Conservation (phyloP, 1,140 invertebrate genomes). For the Helicoverpa armigera region DNA sequence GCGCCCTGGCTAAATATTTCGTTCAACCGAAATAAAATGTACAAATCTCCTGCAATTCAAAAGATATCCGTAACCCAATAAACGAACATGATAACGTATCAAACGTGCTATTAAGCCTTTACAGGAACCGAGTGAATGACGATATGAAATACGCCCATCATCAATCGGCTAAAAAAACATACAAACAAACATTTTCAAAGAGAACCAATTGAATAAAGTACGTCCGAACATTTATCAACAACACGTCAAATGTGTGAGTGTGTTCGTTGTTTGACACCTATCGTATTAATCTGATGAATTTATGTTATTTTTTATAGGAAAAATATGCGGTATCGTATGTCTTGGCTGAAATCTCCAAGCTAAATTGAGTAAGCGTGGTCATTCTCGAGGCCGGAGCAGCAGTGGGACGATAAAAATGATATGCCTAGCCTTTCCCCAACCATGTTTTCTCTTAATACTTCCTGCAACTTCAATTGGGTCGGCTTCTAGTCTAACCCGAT, state of each 20-base stretch:
- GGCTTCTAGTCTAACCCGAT: no score
- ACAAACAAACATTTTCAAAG: neutral
- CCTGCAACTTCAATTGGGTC: no score
- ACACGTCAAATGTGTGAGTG: neutral
- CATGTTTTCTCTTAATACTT: no score
- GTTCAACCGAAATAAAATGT: neutral
- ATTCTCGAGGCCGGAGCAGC: no score
- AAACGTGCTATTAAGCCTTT: conserved; percentile 20
- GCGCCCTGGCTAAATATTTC: neutral
- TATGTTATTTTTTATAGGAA: no score
- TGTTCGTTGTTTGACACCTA: neutral
- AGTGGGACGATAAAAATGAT: no score
- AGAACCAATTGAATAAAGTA: conserved; percentile 19
- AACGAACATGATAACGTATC: neutral
- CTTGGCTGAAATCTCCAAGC: no score
- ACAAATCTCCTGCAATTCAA: conserved; percentile 16
- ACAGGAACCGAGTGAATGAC: neutral
- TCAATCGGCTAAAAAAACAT: neutral
- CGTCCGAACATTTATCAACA: neutral
- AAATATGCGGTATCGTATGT: no score
- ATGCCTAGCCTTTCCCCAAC: no score
- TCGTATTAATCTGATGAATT: no score
- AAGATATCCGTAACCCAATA: neutral
- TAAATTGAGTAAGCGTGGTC: no score
- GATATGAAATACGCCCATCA: neutral